Evolutionary conservation across 2,797 vertebrate species (phyloP), one percentile per base, ranked within the genome.

Genomic region (Acipenser transmontanus): DNA sequence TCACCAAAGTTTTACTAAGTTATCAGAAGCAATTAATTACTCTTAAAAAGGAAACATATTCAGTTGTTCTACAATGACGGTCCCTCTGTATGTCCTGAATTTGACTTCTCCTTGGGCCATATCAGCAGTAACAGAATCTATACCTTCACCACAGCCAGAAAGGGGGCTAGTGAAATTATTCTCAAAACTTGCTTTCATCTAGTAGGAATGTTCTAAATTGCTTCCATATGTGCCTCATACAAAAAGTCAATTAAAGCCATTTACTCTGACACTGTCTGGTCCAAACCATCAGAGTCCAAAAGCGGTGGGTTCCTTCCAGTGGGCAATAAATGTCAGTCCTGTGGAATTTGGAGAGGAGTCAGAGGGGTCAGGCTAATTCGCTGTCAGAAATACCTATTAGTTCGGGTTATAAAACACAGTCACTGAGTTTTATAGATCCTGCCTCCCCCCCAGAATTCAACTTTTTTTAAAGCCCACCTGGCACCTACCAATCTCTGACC

Each of bases 141-240:
- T 82, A 85, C 74, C 59, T 73, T 84, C 89, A 84, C 83, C 82
- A 71, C 81, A 83, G 81, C 79, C 81, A 86, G 83, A 79, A 87
- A 83, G 79, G 56, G 79, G 76, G 72, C 85, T 85, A 76, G 81
- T 89, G 84, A 91, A 91, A 88, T 81, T 82, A 84, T 89, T 91
- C 70, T 90, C 81, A 88, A 91, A 92, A 90, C 79, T 88, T 80
- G 77, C 87, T 91, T 93, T 91, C 90, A 93, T 91, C 91, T 85
- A 79, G 75, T 75, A 85, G 91, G 92, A 93, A 93, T 93, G 91
- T 79, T 77, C 83, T 84, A 89, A 91, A 95, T 92, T 89, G 84
- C 81, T 95, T 92, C 92, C 92, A 94, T 87, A 91, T 93, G 91
- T 91, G 87, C 80, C 79, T 69, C 81, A 82, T 69, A 73, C 84